Conservation (phyloP, 2,113 vertebrate genomes). For the Clarias batrachus region DNA sequence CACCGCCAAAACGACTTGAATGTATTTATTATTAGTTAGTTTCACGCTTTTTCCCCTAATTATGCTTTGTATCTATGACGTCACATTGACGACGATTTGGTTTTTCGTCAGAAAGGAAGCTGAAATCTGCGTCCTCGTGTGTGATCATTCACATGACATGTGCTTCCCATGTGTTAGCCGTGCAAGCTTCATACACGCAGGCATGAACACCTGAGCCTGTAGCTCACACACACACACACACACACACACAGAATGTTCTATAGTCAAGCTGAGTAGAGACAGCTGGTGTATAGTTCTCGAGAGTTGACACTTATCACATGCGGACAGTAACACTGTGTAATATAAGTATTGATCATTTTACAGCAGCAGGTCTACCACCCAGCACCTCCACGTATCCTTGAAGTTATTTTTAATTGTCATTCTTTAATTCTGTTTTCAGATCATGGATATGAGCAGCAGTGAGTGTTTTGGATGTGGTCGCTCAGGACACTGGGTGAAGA, state of each 20-base stretch:
- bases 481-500: slow-evolving; percentile 93
- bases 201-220: background rate
- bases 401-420: background rate
- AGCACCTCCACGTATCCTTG: background rate
- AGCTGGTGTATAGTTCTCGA: background rate
- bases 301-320: background rate
- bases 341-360: background rate
- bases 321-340: background rate
- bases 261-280: background rate
- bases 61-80: background rate
- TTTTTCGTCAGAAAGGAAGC: background rate
- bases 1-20: background rate
- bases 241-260: background rate
- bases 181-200: background rate
- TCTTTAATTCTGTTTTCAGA: slow-evolving; percentile 45
- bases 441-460: slow-evolving; percentile 88
- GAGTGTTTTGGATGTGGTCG: slow-evolving; percentile 97
- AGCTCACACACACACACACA: background rate
- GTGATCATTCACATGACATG: background rate
- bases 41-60: background rate
- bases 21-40: background rate
- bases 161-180: background rate
- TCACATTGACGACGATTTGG: background rate
- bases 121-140: background rate
- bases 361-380: background rate